Evolutionary conservation across 2,113 vertebrate species (phyloP).

Genomic region (Neotragus pygmaeus): DNA sequence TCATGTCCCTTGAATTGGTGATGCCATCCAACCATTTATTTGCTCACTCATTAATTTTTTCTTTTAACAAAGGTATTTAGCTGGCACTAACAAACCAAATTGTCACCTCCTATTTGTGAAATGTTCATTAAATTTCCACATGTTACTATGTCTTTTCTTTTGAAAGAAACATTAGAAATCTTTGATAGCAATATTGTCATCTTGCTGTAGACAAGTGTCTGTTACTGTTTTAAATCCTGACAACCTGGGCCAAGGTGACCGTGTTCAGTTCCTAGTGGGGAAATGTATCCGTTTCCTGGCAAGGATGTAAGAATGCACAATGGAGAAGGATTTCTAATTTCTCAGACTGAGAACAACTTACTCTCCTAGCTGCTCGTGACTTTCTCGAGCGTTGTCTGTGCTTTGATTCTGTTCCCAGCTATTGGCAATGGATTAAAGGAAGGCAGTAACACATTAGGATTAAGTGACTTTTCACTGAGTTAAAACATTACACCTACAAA

Average conservation of each 20-base stretch:
- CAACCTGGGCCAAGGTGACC: slow-evolving; percentile 47
- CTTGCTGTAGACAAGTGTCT: slow-evolving; percentile 17
- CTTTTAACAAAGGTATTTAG: slow-evolving; percentile 21
- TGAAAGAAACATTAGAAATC: not conserved
- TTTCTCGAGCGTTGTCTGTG: not conserved
- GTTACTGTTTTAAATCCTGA: slow-evolving; percentile 39
- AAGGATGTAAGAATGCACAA: not conserved
- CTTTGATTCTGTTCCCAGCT: slow-evolving; percentile 33
- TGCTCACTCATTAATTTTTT: not conserved
- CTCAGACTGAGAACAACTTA: slow-evolving; percentile 14
- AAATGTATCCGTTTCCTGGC: not conserved
- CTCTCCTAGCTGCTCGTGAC: not conserved
- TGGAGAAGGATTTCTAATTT: slow-evolving; percentile 36
- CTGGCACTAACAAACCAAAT: not conserved
- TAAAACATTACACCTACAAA: not conserved
- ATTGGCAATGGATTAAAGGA: slow-evolving; percentile 1
- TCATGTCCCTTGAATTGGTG: not conserved
- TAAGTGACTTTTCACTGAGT: not conserved
- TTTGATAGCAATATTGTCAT: slow-evolving; percentile 27
- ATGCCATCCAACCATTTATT: not conserved
- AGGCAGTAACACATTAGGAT: not conserved
- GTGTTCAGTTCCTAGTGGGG: not conserved
- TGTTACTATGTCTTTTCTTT: not conserved
- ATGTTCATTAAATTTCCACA: not conserved
- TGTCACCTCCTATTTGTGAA: not conserved